phyloP scores from a whole-genome alignment of 2,113 vertebrate species.

The Neoarius graeffei region DNA sequence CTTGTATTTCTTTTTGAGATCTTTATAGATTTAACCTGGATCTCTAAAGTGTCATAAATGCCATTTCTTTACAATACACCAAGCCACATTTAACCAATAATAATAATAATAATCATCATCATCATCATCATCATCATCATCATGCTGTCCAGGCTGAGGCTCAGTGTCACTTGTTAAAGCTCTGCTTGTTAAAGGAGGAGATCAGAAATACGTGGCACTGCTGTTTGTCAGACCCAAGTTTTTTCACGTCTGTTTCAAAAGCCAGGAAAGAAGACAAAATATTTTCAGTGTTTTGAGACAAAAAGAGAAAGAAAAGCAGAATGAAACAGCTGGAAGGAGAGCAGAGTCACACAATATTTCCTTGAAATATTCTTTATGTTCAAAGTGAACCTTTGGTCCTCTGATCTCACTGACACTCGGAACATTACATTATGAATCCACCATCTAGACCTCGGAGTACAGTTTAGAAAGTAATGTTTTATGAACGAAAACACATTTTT shows the following conservation, averaged over 20 bases:
- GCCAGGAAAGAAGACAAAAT: not conserved
- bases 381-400: constrained; percentile 1
- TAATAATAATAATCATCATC: not conserved
- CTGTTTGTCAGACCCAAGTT: not conserved
- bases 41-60: not conserved
- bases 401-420: not conserved
- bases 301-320: not conserved
- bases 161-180: not conserved
- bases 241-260: not conserved
- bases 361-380: too few species aligned
- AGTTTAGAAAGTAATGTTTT: not conserved
- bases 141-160: not conserved
- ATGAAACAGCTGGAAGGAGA: not conserved
- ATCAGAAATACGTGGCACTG: constrained; percentile 21
- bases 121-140: not conserved
- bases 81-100: not conserved
- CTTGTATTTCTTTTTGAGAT: not conserved
- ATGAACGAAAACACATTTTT: not conserved
- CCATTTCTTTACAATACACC: not conserved
- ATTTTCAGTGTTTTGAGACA: not conserved
- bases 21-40: not conserved
- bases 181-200: not conserved
- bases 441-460: not conserved
- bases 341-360: not conserved
- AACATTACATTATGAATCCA: not conserved